A percentile compares a stretch with the other conserved stretches of the same genome.
Evolutionary conservation across 2,113 vertebrate species (phyloP).

Genomic region (Microcebus griseorufus): DNA sequence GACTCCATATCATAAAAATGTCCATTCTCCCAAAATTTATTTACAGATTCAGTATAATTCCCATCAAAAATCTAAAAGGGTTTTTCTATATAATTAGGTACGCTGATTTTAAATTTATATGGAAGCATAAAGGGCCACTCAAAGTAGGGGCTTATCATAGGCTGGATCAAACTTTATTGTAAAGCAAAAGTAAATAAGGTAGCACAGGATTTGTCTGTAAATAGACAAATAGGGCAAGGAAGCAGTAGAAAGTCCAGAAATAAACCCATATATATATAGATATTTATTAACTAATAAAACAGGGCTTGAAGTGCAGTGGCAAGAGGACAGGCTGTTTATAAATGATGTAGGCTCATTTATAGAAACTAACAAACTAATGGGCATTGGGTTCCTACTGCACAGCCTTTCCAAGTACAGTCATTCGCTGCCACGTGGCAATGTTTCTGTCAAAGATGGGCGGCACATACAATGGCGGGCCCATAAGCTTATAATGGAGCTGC

Average conservation of each 20-base stretch:
- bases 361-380: background rate
- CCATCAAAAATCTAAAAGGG: background rate
- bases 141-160: background rate
- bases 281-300: background rate
- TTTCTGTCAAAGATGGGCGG: too few species aligned
- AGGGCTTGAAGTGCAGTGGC: background rate
- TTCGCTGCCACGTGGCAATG: background rate
- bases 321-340: background rate
- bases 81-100: conserved; percentile 6
- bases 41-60: background rate
- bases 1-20: background rate
- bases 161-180: background rate
- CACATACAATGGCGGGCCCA: background rate
- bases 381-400: background rate
- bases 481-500: background rate
- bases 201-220: background rate
- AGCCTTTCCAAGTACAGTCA: background rate
- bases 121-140: background rate
- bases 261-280: background rate
- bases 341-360: background rate
- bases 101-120: background rate
- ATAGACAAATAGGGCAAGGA: background rate
- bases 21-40: background rate
- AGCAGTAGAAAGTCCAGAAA: background rate
- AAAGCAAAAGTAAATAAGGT: conserved; percentile 46